phyloP scores from a whole-genome alignment of 2,797 vertebrate species.

The Rhabdophis nuchalis region DNA sequence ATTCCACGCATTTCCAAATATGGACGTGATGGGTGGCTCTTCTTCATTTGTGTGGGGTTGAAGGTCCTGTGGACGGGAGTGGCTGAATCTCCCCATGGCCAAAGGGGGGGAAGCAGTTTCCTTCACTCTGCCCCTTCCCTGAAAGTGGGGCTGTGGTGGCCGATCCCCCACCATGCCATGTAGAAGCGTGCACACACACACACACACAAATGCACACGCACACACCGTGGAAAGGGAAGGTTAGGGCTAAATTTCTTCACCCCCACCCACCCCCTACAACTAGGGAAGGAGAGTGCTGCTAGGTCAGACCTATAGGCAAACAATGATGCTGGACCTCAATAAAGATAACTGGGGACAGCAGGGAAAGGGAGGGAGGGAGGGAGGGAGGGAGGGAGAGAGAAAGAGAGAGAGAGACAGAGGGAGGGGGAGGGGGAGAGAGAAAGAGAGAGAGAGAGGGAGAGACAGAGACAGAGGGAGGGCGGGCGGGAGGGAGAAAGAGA shows the following conservation, averaged over 20 bases:
- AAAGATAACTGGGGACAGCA: neutral
- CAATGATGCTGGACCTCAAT: neutral
- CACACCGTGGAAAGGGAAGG: neutral
- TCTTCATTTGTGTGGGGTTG: neutral
- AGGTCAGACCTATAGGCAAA: neutral
- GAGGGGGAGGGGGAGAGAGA: too few relatives aligned
- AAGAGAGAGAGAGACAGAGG: too few relatives aligned
- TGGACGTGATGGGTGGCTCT: neutral
- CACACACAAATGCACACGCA: too few relatives aligned
- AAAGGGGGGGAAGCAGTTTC: neutral
- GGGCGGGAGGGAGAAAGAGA: too few relatives aligned
- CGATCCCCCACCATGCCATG: neutral
- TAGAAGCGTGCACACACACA: neutral
- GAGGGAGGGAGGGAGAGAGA: too few relatives aligned
- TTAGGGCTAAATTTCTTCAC: neutral
- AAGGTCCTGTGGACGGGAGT: neutral
- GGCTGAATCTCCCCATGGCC: neutral
- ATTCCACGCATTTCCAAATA: neutral
- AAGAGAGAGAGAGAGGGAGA: too few relatives aligned
- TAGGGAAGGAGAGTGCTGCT: neutral
- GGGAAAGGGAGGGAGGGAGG: too few relatives aligned
- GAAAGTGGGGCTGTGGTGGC: neutral
- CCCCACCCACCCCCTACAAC: neutral
- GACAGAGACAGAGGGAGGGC: too few relatives aligned
- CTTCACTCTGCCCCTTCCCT: neutral